These are phyloP conservation scores for Caenorhabditis sinica DNA, from an alignment of 2,888 invertebrate species.

Conservation along the genomic window DNA sequence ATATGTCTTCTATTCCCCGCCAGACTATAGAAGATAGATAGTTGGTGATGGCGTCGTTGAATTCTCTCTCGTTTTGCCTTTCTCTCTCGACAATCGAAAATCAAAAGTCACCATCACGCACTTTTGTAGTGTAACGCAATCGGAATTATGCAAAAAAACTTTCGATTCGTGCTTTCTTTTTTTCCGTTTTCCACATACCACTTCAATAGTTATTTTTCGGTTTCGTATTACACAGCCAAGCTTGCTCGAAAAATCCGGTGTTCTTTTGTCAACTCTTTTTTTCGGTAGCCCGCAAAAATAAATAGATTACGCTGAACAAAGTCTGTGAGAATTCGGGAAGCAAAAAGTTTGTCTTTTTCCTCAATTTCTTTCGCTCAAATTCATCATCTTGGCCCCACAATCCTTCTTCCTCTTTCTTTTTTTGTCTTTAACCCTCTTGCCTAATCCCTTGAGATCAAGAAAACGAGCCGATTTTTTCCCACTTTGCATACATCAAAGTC, in stretches of 20 bases:
- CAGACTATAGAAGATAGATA: slow-evolving; percentile 28
- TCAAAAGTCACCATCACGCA: slow-evolving; percentile 33
- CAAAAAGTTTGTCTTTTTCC: background rate
- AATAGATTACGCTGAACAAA: slow-evolving; percentile 54
- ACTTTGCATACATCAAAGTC: slow-evolving; percentile 23
- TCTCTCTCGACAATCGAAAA: slow-evolving; percentile 31
- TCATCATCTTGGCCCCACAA: slow-evolving; percentile 24
- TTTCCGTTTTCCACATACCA: no score
- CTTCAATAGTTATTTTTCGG: background rate
- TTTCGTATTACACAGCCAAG: no score
- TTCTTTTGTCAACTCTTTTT: slow-evolving; percentile 25
- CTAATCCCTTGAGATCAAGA: slow-evolving; percentile 19
- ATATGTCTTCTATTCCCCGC: background rate
- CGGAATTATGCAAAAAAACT: slow-evolving; percentile 15
- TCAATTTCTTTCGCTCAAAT: slow-evolving; percentile 5
- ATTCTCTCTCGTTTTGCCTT: slow-evolving; percentile 6
- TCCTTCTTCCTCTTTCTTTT: slow-evolving; percentile 27
- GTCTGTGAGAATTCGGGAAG: slow-evolving; percentile 14
- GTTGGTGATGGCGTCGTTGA: background rate
- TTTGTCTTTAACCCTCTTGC: background rate
- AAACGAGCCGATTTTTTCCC: slow-evolving; percentile 13
- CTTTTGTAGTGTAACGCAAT: background rate
- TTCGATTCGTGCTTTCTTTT: background rate
- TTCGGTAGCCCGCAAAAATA: slow-evolving; percentile 44
- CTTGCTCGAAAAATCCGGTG: background rate